These are phyloP conservation scores for Boloria selene DNA, from an alignment of 2,888 invertebrate species.

Conservation along the genomic window DNA sequence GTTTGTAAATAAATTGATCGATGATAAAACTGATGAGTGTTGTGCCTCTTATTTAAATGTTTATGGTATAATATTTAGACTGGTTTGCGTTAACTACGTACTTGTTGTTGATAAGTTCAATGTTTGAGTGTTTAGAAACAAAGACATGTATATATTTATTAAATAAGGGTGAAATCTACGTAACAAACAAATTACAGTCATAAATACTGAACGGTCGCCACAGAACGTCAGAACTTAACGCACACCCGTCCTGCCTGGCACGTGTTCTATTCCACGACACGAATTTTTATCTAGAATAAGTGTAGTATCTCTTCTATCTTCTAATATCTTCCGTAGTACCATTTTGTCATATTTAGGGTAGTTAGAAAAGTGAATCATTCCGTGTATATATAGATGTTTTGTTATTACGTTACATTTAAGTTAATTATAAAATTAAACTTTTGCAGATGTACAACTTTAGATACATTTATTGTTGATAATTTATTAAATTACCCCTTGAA, in stretches of 20 bases:
- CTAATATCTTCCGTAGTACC: slow-evolving; percentile 33
- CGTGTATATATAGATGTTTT: background rate
- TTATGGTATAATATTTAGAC: background rate
- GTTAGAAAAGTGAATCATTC: slow-evolving; percentile 26
- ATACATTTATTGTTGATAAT: background rate
- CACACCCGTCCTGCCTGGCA: slow-evolving; percentile 78
- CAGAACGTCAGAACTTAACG: slow-evolving; percentile 61
- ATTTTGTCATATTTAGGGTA: slow-evolving; percentile 34
- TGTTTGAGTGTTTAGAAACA: background rate
- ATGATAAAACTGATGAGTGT: slow-evolving; percentile 39
- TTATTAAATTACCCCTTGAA: background rate
- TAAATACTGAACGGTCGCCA: slow-evolving; percentile 33
- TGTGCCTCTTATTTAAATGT: background rate
- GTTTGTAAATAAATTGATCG: slow-evolving; percentile 43
- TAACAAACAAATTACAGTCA: slow-evolving; percentile 47
- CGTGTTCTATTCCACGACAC: slow-evolving; percentile 82
- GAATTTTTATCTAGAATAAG: slow-evolving; percentile 35
- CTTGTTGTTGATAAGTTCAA: no score
- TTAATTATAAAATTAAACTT: background rate
- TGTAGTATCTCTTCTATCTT: slow-evolving; percentile 36
- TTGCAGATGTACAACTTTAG: background rate
- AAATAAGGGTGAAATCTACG: background rate
- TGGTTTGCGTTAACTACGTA: no score
- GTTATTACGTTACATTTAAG: background rate
- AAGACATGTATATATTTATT: background rate